A percentile compares a stretch with the other conserved stretches of the same genome.
Conservation (phyloP, 2,888 invertebrate species). For the Patella caerulea region DNA sequence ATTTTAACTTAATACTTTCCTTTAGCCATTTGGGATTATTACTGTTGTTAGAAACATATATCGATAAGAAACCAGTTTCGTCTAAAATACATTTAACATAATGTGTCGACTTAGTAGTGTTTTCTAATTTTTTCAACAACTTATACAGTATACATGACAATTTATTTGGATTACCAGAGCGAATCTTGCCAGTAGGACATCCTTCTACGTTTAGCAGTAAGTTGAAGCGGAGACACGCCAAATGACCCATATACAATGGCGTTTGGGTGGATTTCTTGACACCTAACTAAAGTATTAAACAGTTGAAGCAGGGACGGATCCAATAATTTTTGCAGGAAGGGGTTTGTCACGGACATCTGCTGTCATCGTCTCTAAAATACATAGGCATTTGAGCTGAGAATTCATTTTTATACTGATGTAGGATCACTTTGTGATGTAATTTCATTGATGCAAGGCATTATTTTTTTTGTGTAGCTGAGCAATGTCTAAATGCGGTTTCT, state of each 20-base stretch:
- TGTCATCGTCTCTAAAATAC: too few relatives aligned
- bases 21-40: neutral
- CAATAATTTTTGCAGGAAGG: too few relatives aligned
- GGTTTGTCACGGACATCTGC: too few relatives aligned
- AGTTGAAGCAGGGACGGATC: conserved; percentile 14
- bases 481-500: conserved; percentile 11
- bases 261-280: neutral
- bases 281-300: conserved; percentile 11
- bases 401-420: too few relatives aligned
- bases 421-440: too few relatives aligned
- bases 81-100: neutral
- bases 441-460: too few relatives aligned
- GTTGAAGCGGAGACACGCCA: neutral
- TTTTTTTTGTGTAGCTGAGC: too few relatives aligned
- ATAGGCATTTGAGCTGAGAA: too few relatives aligned
- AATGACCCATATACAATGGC: neutral
- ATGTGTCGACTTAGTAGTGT: neutral
- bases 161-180: neutral
- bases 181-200: neutral
- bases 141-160: neutral
- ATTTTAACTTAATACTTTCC: neutral
- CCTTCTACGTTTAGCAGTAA: neutral
- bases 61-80: neutral
- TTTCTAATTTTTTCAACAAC: neutral
- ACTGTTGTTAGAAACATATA: neutral